Percentiles rank a stretch among this genome's conserved stretches.
phyloP scores from a whole-genome alignment of 35 echinoderm and acorn worm species.

The Stichopus chloronotus region DNA sequence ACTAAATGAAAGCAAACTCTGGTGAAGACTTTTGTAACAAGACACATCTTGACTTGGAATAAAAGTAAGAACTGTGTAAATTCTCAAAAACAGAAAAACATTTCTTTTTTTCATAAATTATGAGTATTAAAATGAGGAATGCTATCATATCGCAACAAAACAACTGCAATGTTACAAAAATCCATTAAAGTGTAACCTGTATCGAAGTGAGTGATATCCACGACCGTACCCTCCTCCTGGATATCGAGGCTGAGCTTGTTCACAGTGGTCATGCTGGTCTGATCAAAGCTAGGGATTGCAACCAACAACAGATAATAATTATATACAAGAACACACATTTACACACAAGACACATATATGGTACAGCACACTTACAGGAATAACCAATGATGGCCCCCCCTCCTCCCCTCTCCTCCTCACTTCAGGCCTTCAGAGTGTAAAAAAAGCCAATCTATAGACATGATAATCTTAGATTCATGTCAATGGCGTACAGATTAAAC shows the following conservation, averaged over 20 bases:
- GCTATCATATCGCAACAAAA: no score
- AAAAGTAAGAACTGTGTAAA: no score
- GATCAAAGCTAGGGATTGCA: neutral
- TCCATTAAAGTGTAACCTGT: slow-evolving; percentile 48
- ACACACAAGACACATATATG: neutral
- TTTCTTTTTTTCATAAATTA: no score
- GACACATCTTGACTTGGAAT: no score
- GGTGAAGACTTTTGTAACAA: no score
- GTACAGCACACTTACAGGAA: neutral
- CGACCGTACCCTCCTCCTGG: slow-evolving; percentile 72
- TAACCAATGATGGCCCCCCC: neutral
- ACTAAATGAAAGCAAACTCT: no score
- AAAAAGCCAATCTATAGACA: neutral
- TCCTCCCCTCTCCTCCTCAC: neutral
- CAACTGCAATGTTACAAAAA: no score
- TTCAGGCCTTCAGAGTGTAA: neutral
- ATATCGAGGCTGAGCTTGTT: slow-evolving; percentile 70
- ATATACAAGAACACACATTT: no score
- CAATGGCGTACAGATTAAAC: no score
- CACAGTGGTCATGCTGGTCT: slow-evolving; percentile 32
- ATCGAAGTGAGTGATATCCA: slow-evolving; percentile 91
- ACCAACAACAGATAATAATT: neutral
- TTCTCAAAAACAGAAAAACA: no score
- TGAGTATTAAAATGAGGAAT: no score
- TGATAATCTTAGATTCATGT: no score